Percentiles rank a stretch among this genome's conserved stretches.
Conservation (phyloP, 2,888 invertebrate species). For the Andrena flavipes region DNA sequence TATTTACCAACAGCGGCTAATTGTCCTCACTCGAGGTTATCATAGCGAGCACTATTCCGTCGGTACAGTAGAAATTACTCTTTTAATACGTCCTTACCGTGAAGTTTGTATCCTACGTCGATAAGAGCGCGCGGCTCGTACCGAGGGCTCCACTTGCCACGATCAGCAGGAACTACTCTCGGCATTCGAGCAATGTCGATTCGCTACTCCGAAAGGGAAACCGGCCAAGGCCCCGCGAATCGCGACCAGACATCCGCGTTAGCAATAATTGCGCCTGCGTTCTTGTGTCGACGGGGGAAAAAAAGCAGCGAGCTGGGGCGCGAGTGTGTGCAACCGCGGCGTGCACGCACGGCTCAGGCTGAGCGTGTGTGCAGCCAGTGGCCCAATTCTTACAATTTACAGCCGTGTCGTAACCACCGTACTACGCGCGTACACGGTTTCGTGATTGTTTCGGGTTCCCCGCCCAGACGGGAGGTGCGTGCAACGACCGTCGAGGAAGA, state of each 20-base stretch:
- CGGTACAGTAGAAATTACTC: conserved; percentile 4
- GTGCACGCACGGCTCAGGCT: conserved; percentile 33
- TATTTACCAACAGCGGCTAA: background rate
- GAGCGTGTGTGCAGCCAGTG: conserved; percentile 61
- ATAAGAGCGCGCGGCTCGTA: background rate
- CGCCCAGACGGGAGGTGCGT: conserved; percentile 17
- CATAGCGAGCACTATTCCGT: background rate
- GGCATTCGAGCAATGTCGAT: conserved; percentile 52
- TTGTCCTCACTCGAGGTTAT: no score
- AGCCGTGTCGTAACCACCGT: conserved; percentile 78
- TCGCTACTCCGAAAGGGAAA: conserved; percentile 79
- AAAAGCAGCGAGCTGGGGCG: conserved; percentile 56
- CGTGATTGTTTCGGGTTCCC: conserved; percentile 48
- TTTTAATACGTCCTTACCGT: background rate
- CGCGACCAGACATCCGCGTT: conserved; percentile 83
- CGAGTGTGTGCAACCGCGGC: conserved; percentile 26
- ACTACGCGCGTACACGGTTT: conserved; percentile 67
- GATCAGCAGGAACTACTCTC: background rate
- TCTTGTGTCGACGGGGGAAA: conserved; percentile 73
- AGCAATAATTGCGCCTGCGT: conserved; percentile 81
- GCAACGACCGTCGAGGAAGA: conserved; percentile 48
- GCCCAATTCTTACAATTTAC: conserved; percentile 83
- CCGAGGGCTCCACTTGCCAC: background rate
- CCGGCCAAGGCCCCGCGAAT: conserved; percentile 83
- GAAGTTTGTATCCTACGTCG: background rate